Percentiles rank a stretch among this genome's conserved stretches.
These are phyloP conservation scores for Andrena bicolor DNA, from an alignment of 2,888 invertebrate genomes.

Conservation along the genomic window DNA sequence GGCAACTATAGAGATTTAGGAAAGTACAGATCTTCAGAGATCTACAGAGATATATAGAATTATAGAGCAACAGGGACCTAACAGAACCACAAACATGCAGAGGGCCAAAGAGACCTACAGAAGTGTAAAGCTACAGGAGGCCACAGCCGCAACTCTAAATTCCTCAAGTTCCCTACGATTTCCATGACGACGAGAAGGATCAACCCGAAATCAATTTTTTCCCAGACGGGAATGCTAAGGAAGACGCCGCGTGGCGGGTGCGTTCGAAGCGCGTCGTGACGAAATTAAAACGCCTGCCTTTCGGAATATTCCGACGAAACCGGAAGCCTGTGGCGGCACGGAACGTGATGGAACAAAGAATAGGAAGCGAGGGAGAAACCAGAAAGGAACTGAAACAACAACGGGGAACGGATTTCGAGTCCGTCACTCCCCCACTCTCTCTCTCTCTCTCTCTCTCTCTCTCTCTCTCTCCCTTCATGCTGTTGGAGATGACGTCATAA, in stretches of 20 bases:
- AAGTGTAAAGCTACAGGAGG: too few relatives aligned
- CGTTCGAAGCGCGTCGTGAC: slow-evolving; percentile 15
- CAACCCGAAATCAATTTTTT: slow-evolving; percentile 31
- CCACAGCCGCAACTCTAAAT: too few relatives aligned
- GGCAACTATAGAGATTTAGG: too few relatives aligned
- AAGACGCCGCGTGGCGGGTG: neutral
- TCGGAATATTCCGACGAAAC: neutral
- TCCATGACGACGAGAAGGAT: slow-evolving; percentile 6
- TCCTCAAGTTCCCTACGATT: too few relatives aligned
- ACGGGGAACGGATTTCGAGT: slow-evolving; percentile 50
- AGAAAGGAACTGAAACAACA: slow-evolving; percentile 63
- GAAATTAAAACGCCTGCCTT: slow-evolving; percentile 17
- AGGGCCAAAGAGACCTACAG: too few relatives aligned
- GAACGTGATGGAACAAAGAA: slow-evolving; percentile 32
- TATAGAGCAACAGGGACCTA: too few relatives aligned
- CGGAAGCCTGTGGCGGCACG: slow-evolving; percentile 14
- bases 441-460: neutral
- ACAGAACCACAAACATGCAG: too few relatives aligned
- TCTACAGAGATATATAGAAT: too few relatives aligned
- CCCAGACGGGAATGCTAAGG: slow-evolving; percentile 27
- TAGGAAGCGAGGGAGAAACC: slow-evolving; percentile 44
- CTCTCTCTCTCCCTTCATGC: neutral
- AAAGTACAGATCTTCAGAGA: too few relatives aligned
- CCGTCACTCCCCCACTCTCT: neutral
- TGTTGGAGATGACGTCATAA: slow-evolving; percentile 73